Evolutionary conservation across 2,888 invertebrate species (phyloP), one percentile per base, ranked within the genome.

Genomic region (Hemaris fuciformis): DNA sequence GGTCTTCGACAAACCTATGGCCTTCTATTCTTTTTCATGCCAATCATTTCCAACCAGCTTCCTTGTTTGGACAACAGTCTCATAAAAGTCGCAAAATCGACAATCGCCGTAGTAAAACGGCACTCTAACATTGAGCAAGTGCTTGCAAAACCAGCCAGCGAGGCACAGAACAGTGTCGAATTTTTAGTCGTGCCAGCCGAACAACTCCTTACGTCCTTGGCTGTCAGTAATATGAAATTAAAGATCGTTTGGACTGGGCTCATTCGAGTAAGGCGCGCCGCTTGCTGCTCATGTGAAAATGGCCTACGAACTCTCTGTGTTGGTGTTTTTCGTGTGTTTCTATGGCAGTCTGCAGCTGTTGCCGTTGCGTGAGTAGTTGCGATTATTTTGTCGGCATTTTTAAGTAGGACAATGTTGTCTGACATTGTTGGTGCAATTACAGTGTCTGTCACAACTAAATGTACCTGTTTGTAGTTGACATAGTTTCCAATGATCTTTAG

Each of bases 321-420:
- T 84, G 13, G 76, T 86, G 70, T 66, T 88, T 63, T 81, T 81
- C 77, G 75, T 84, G 63, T 81, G 84, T 69, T 75, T 85, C 23
- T 85, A 84, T 60, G 79, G 81, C 66, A 87, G 87, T 59, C 74
- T 80, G 59, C 88, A 91, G 70, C 66, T 91, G 67, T 69, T 90
- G 31, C 87, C 88, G 18, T 79, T 91, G 70, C 91, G 91, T 91
- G 77, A 91, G 91, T 90, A 23, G 62, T 60, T 66, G 66, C 25
- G 59, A 72, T 38, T 38, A 38, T 38, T 38, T 38, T 38, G 38
- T 38, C 38, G 38, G 13, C 3, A 38, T 38, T 38, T 4, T 38
- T n/a, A n/a, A n/a, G n/a, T n/a, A n/a, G n/a, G n/a, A n/a, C n/a
- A n/a, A n/a, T n/a, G n/a, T n/a, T n/a, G n/a, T n/a, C n/a, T n/a